A percentile compares a stretch with the other conserved stretches of the same genome.
Conservation (phyloP, 1,140 invertebrate species). For the Cyrtorhinus lividipennis region DNA sequence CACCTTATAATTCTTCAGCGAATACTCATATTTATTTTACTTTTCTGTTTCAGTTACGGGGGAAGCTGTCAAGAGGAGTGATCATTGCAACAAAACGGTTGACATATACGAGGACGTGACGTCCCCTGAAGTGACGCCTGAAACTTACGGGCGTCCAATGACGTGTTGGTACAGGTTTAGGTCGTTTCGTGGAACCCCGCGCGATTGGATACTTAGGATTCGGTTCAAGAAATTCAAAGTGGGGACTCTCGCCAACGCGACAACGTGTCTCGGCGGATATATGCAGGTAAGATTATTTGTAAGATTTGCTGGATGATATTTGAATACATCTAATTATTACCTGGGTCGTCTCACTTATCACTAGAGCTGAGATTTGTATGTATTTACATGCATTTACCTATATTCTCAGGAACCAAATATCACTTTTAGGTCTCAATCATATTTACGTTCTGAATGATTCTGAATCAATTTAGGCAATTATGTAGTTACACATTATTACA, state of each 20-base stretch:
- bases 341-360: no score
- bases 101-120: constrained; percentile 82
- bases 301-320: no score
- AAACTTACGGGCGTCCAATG: constrained; percentile 64
- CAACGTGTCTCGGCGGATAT: constrained; percentile 67
- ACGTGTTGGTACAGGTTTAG: constrained; percentile 80
- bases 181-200: constrained; percentile 61
- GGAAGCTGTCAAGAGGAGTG: constrained; percentile 41
- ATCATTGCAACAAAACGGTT: constrained; percentile 82
- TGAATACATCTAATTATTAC: no score
- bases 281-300: constrained; percentile 76
- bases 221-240: constrained; percentile 87
- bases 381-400: no score
- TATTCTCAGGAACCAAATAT: no score
- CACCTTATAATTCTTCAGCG: no score
- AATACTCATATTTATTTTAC: neutral
- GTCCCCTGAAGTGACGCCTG: constrained; percentile 65
- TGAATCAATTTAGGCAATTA: no score
- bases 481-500: no score
- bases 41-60: constrained; percentile 33
- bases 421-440: no score
- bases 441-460: no score
- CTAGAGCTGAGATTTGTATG: no score
- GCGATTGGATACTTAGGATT: constrained; percentile 76
- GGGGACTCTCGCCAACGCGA: constrained; percentile 67